Evolutionary conservation across 2,888 invertebrate species (phyloP).

Genomic region (Ecliptopera silaceata): DNA sequence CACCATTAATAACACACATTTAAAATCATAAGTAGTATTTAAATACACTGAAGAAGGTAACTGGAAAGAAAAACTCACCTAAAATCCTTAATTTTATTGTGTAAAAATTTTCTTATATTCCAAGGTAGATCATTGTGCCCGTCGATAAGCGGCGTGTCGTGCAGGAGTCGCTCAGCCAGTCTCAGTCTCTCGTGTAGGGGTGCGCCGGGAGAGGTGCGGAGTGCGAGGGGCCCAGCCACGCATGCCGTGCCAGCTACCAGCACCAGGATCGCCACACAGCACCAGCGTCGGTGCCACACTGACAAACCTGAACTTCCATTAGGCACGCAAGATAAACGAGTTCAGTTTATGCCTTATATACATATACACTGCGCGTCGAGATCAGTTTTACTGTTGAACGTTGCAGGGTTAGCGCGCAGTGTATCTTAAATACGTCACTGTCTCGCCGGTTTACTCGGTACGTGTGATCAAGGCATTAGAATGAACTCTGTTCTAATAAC

Average conservation of each 20-base stretch:
- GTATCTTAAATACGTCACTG: too few species aligned
- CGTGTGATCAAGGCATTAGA: too few species aligned
- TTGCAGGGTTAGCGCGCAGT: too few species aligned
- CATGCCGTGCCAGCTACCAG: conserved; percentile 91
- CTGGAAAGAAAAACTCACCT: conserved; percentile 71
- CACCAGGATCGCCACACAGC: conserved; percentile 89
- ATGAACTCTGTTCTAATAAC: too few species aligned
- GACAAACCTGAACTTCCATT: conserved; percentile 57
- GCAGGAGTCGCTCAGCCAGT: conserved; percentile 87
- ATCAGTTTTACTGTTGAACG: too few species aligned
- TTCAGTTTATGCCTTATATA: too few species aligned
- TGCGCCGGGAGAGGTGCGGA: conserved; percentile 89
- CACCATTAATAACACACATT: too few species aligned
- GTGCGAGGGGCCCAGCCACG: conserved; percentile 90
- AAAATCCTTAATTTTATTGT: conserved; percentile 93
- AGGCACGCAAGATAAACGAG: not conserved
- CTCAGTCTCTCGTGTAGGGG: conserved; percentile 90
- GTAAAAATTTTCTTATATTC: conserved; percentile 95
- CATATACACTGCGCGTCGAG: too few species aligned
- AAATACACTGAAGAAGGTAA: too few species aligned
- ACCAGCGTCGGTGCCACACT: conserved; percentile 86
- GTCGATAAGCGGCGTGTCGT: conserved; percentile 91
- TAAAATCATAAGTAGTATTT: too few species aligned
- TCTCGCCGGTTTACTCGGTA: too few species aligned
- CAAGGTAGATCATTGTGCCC: conserved; percentile 96